Conservation (phyloP, 2,113 vertebrate species). For the Saguinus midas region DNA sequence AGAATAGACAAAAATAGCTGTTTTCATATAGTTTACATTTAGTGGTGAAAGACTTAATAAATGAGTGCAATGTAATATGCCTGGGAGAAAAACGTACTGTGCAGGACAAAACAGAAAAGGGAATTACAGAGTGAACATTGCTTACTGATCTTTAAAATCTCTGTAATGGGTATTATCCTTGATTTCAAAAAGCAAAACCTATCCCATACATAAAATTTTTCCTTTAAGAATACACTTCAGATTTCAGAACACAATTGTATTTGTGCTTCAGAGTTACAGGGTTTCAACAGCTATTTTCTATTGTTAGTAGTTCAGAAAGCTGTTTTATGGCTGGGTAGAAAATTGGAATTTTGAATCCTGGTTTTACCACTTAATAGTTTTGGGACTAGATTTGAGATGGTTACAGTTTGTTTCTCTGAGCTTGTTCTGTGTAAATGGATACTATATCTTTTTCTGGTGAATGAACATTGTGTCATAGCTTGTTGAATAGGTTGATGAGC, state of each 20-base stretch:
- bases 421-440: not conserved
- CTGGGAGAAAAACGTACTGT: not conserved
- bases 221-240: conserved; percentile 27
- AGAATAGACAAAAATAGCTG: not conserved
- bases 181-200: conserved; percentile 58
- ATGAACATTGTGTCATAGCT: not conserved
- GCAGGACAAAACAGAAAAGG: not conserved
- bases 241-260: conserved; percentile 8
- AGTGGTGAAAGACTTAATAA: not conserved
- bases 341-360: conserved; percentile 34
- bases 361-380: conserved; percentile 25
- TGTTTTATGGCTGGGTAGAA: conserved; percentile 19
- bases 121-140: not conserved
- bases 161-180: not conserved
- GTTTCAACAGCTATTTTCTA: not conserved
- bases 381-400: not conserved
- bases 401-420: conserved; percentile 16
- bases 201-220: not conserved
- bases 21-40: conserved; percentile 27
- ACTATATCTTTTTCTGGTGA: conserved; percentile 12
- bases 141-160: conserved; percentile 2
- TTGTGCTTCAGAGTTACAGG: conserved; percentile 47
- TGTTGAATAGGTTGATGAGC: not conserved
- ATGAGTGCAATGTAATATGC: conserved; percentile 26
- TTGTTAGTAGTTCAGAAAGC: conserved; percentile 41